Evolutionary conservation across 2,797 vertebrate species (phyloP), one percentile per base, ranked within the genome.

Genomic region (Lepilemur ruficaudatus): DNA sequence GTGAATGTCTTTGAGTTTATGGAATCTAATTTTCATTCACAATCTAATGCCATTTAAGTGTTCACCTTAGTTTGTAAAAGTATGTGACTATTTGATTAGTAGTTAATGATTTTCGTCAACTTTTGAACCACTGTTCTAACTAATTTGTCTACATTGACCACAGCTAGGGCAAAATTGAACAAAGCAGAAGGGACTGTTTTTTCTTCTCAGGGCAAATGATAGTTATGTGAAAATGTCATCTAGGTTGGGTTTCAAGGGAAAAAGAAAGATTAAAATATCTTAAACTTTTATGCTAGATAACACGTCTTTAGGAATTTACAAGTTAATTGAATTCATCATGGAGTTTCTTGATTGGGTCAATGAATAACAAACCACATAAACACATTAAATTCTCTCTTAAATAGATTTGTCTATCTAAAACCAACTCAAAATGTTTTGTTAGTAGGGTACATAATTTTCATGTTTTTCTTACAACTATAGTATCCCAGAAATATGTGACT

Each of bases 401-500:
- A 41, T 35, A 86, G 46, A 20, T 80, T 73, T 83, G 52, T 75
- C 14, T 87, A 57, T 23, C 43, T 89, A 83, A 83, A 93, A 89
- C 11, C 5, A 85, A 41, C 23, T 18, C 73, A 65, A 80, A 70
- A 72, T 95, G 10, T 84, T 67, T 90, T 92, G 55, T 70, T 79
- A 67, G 35, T 65, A 78, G 22, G 30, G 4, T 70, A 70, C 46
- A 46, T 95, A 73, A 89, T 91, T 96, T 57, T 85, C n/a, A 14
- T 63, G 32, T 92, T 96, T 28, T 75, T 41, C 17, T 38, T 76
- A 82, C 18, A 91, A 63, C 35, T 82, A 17, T n/a, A 79, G 32
- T 81, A 61, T 48, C 32, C 52, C 41, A 89, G 93, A 43, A 96
- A 72, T 95, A 81, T 78, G 15, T 96, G 91, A 94, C 20, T 95